phyloP scores from a whole-genome alignment of 2,113 vertebrate genomes.

The Vombatus ursinus region DNA sequence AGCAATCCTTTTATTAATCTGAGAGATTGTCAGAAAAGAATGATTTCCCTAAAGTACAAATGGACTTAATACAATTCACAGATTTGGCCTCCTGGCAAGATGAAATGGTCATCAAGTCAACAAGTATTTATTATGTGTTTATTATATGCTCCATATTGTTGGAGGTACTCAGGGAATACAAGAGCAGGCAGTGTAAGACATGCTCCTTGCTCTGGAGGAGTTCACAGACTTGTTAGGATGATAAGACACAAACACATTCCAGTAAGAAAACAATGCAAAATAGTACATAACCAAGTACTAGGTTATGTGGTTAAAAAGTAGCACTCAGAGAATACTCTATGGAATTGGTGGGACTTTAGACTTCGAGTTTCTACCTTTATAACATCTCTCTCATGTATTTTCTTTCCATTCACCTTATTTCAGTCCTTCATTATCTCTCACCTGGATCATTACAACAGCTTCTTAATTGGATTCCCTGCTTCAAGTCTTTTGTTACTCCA shows the following conservation, averaged over 20 bases:
- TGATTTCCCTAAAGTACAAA: constrained; percentile 45
- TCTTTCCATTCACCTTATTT: not conserved
- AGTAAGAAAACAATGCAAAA: not conserved
- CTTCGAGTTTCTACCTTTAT: not conserved
- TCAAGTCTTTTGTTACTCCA: not conserved
- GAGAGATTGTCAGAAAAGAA: constrained; percentile 48
- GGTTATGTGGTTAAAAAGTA: not conserved
- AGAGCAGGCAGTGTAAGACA: constrained; percentile 49
- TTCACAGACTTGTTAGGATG: constrained; percentile 37
- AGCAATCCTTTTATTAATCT: constrained; percentile 61
- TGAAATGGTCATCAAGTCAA: constrained; percentile 41
- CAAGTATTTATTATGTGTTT: constrained; percentile 62
- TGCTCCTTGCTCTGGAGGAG: constrained; percentile 34
- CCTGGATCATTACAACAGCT: not conserved
- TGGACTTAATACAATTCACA: constrained; percentile 47
- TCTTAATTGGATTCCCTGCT: not conserved
- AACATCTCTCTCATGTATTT: not conserved
- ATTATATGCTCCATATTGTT: constrained; percentile 53
- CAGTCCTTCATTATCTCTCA: not conserved
- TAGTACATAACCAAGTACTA: not conserved
- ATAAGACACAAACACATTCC: constrained; percentile 29
- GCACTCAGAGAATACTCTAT: not conserved
- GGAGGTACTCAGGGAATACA: constrained; percentile 38
- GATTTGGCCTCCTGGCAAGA: constrained; percentile 61
- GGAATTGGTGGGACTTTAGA: not conserved